Percentiles rank a stretch among this genome's conserved stretches.
Conservation (phyloP, 2,113 vertebrate species). For the Pogona vitticeps region DNA sequence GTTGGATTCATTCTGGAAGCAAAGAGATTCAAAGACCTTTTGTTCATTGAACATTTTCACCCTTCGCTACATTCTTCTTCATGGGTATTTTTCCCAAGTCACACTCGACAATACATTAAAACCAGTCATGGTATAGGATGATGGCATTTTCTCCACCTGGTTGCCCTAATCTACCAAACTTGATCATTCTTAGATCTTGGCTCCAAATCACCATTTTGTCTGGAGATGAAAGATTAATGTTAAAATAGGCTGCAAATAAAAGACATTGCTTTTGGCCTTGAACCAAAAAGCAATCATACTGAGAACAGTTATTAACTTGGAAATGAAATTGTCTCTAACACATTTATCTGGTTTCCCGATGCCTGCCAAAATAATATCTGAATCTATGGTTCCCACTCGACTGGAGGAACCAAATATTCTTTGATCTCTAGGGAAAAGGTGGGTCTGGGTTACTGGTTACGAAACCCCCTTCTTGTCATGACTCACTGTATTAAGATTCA, state of each 20-base stretch:
- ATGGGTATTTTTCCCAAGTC: background rate
- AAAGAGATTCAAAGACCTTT: background rate
- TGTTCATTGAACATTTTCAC: too few species aligned
- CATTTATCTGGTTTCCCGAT: conserved; percentile 15
- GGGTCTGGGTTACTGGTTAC: background rate
- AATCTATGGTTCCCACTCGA: conserved; percentile 25
- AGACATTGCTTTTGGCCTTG: background rate
- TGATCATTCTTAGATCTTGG: conserved; percentile 10
- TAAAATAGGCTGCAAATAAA: conserved; percentile 28
- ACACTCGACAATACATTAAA: conserved; percentile 17
- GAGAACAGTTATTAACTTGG: background rate
- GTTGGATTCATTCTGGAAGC: background rate
- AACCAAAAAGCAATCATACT: conserved; percentile 4
- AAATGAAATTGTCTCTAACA: background rate
- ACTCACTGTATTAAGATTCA: conserved; percentile 21
- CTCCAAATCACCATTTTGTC: background rate
- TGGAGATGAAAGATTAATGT: conserved; percentile 21
- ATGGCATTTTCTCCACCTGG: background rate
- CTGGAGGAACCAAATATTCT: conserved; percentile 28
- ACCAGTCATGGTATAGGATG: conserved; percentile 18
- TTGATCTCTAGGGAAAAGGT: conserved; percentile 7
- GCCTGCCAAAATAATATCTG: conserved; percentile 19
- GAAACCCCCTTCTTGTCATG: conserved; percentile 22
- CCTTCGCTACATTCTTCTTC: background rate
- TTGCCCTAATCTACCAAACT: background rate